A percentile compares a stretch with the other conserved stretches of the same genome.
These are phyloP conservation scores for Babyrousa celebensis DNA, from an alignment of 2,797 vertebrate genomes.

Conservation along the genomic window DNA sequence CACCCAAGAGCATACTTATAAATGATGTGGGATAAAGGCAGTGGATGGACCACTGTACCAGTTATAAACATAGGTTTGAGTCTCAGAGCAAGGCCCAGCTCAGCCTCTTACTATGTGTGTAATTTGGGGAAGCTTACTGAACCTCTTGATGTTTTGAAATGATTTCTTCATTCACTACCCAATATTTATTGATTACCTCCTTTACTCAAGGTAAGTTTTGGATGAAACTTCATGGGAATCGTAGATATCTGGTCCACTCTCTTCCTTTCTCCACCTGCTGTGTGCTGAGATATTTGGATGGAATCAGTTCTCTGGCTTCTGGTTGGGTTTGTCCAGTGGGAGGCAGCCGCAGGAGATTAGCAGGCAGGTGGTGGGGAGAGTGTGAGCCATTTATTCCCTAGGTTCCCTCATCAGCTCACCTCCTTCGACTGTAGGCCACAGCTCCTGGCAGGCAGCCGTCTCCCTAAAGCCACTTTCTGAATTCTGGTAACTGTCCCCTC, in stretches of 20 bases:
- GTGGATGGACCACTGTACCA: not conserved
- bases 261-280: not conserved
- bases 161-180: not conserved
- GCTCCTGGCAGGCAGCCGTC: not conserved
- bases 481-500: not conserved
- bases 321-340: not conserved
- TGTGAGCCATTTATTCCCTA: not conserved
- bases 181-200: not conserved
- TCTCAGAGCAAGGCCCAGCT: not conserved
- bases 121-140: not conserved
- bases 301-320: not conserved
- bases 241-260: not conserved
- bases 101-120: not conserved
- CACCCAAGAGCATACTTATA: not conserved
- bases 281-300: not conserved
- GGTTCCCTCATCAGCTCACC: not conserved
- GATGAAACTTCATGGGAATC: not conserved
- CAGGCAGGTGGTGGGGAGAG: not conserved
- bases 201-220: constrained; percentile 37
- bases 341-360: not conserved
- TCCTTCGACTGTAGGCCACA: too few relatives aligned
- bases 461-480: not conserved
- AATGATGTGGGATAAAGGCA: not conserved
- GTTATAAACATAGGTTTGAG: not conserved
- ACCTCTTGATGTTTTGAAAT: not conserved